Percentiles rank a stretch among this genome's conserved stretches.
Evolutionary conservation across 2,888 invertebrate genomes (phyloP).

Genomic region (Venustoraphidia nigricollis): DNA sequence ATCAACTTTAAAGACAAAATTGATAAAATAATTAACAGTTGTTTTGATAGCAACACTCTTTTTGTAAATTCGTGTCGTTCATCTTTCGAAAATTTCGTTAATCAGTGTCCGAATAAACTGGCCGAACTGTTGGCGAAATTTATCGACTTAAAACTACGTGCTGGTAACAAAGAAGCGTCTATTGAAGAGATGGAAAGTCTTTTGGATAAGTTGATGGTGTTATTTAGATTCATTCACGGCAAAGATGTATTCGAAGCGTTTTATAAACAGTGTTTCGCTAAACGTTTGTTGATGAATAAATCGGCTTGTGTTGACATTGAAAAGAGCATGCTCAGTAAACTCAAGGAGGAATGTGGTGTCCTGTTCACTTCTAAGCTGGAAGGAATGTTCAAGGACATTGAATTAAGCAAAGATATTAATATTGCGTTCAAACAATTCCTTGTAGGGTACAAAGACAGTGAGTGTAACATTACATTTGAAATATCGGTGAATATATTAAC

Average conservation of each 20-base stretch:
- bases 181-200: constrained; percentile 90
- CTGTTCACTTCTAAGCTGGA: constrained; percentile 95
- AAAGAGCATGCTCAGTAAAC: constrained; percentile 92
- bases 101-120: constrained; percentile 89
- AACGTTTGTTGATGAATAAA: constrained; percentile 85
- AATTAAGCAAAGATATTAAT: constrained; percentile 88
- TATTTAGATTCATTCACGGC: constrained; percentile 95
- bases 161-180: constrained; percentile 91
- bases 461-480: constrained; percentile 40
- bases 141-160: constrained; percentile 84
- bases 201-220: constrained; percentile 91
- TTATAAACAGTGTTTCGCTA: constrained; percentile 95
- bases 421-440: constrained; percentile 74
- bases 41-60: constrained; percentile 81
- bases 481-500: constrained; percentile 89
- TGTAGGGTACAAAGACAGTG: constrained; percentile 9
- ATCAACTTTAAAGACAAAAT: constrained; percentile 92
- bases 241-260: constrained; percentile 99
- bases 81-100: constrained; percentile 92
- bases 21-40: constrained; percentile 73
- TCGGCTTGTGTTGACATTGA: constrained; percentile 98
- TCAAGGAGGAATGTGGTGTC: constrained; percentile 96
- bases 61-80: constrained; percentile 84
- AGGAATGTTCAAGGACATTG: constrained; percentile 99
- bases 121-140: constrained; percentile 97